These are phyloP conservation scores for Butorides virescens DNA, from an alignment of 2,113 vertebrate species.

Conservation along the genomic window DNA sequence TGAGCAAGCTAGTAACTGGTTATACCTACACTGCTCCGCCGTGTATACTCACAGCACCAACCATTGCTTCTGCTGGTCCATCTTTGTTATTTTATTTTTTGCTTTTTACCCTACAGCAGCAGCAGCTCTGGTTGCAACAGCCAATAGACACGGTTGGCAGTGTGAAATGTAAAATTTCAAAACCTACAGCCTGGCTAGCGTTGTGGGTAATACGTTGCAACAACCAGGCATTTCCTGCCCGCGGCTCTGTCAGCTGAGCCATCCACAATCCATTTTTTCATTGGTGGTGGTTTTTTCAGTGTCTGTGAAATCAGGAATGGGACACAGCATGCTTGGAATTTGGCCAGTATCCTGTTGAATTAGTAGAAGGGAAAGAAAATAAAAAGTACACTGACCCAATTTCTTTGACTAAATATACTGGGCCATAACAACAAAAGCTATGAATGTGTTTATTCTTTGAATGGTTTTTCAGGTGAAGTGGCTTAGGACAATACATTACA, in stretches of 20 bases:
- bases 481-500: slow-evolving; percentile 36
- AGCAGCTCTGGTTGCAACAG: slow-evolving; percentile 38
- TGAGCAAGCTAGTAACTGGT: not conserved
- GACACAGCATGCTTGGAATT: slow-evolving; percentile 63
- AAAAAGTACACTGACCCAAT: slow-evolving; percentile 72
- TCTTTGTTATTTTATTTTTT: slow-evolving; percentile 7
- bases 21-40: not conserved
- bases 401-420: slow-evolving; percentile 51
- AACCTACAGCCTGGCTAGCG: slow-evolving; percentile 36
- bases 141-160: slow-evolving; percentile 30
- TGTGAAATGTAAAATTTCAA: slow-evolving; percentile 57
- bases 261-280: slow-evolving; percentile 51
- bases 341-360: slow-evolving; percentile 59
- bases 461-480: slow-evolving; percentile 35
- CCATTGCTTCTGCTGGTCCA: not conserved
- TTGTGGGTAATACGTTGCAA: slow-evolving; percentile 39
- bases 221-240: slow-evolving; percentile 52
- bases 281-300: slow-evolving; percentile 8
- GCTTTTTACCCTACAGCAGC: slow-evolving; percentile 23
- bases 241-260: slow-evolving; percentile 58
- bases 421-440: slow-evolving; percentile 44
- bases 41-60: not conserved
- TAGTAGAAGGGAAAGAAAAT: slow-evolving; percentile 68
- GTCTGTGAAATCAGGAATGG: slow-evolving; percentile 61
- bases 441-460: slow-evolving; percentile 11